Evolutionary conservation across 2,888 invertebrate species (phyloP), one percentile per base, ranked within the genome.

Genomic region (Syrphus vitripennis): DNA sequence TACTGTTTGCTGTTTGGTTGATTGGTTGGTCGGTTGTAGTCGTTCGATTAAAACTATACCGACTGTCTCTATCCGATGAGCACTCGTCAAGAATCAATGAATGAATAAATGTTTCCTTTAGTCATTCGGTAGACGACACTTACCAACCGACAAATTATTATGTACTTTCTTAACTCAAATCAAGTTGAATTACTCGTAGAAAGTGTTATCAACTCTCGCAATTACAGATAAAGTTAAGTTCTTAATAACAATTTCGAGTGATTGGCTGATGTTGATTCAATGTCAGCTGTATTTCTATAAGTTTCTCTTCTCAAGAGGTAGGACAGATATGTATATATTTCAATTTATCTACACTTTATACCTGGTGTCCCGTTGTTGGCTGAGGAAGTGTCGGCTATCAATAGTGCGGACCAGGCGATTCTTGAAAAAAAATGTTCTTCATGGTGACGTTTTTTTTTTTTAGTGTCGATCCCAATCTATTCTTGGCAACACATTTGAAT

Each of bases 201-300:
- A 40, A n/a, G n/a, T 61, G 37, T 40, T 61, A 61, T 45, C 65
- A 45, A 19, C 19, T 45, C 1, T 31, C 12, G 5, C 45, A 65
- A 65, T 16, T 31, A 45, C 29, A 12, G 45, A 65, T 45, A 45
- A 26, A 19, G 14, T 19, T 57, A 31, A 37, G 31, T 57, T 57
- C 34, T 24, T 24, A 50, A 50, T 26, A 50, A 34, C 57, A 9
- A 19, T 2, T 26, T 48, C 16, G 34, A 31, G 34, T 59, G 16
- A 21, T 48, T 63, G 50, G 45, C 45, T 34, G 40, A 31, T 34
- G 57, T 34, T 31, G 29, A 6, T 42, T 63, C 10, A 42, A n/a
- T 63, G 19, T 31, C 45, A 65, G 65, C 65, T 65, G 65, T 14
- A 45, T 45, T 65, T 65, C 29, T 45, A 45, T 10, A 10, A 42